Conservation (phyloP, 2,113 vertebrate genomes). For the Onychorhynchus coronatus region DNA sequence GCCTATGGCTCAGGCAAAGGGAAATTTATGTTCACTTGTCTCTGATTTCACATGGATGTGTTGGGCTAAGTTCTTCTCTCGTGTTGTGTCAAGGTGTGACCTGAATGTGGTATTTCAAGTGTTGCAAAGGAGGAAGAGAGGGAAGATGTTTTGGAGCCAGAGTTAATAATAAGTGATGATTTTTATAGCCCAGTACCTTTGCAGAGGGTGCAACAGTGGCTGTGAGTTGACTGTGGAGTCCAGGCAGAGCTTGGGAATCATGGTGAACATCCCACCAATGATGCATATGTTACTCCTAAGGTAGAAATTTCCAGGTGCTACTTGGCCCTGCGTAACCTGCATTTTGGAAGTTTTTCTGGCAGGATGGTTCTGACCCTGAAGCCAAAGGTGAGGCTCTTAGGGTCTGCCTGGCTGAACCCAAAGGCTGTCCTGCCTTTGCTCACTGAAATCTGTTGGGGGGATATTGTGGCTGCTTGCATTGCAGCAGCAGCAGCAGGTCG, state of each 20-base stretch:
- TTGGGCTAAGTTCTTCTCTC: background rate
- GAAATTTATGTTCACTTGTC: background rate
- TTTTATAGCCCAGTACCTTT: background rate
- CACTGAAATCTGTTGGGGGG: background rate
- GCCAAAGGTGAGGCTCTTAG: background rate
- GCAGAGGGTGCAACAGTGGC: accelerated
- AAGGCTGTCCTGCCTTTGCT: background rate
- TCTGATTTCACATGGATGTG: background rate
- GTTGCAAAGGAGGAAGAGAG: background rate
- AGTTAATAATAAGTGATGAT: background rate
- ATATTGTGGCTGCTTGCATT: background rate
- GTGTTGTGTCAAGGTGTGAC: background rate
- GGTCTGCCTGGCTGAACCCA: background rate
- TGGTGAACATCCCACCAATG: background rate
- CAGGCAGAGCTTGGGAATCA: background rate
- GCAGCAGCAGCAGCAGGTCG: background rate
- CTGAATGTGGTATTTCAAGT: background rate
- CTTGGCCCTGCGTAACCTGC: accelerated
- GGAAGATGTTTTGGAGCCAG: background rate
- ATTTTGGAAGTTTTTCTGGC: background rate
- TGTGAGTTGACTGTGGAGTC: background rate
- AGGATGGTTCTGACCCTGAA: background rate
- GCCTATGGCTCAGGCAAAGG: accelerated
- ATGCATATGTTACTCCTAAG: background rate
- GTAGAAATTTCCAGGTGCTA: background rate